Percentiles rank a stretch among this genome's conserved stretches.
Conservation (phyloP, 2,888 invertebrate species). For the Morpho deidamia region DNA sequence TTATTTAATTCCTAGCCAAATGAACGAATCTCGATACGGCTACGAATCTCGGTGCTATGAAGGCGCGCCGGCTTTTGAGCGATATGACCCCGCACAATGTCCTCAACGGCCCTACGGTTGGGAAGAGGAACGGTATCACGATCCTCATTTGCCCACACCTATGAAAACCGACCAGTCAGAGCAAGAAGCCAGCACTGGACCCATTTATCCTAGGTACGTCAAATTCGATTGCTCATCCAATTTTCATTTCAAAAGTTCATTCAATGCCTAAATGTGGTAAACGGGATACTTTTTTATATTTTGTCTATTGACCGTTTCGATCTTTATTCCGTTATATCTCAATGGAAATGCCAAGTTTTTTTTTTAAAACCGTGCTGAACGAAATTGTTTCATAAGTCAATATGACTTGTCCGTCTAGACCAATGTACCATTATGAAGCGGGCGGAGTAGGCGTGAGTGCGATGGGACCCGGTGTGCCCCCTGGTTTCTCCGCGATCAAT, state of each 20-base stretch:
- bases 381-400: conserved; percentile 3
- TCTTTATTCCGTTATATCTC: not conserved
- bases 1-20: conserved; percentile 53
- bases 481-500: conserved; percentile 89
- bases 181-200: conserved; percentile 82
- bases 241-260: not conserved
- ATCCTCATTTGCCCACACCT: conserved; percentile 77
- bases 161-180: conserved; percentile 85
- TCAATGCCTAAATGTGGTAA: conserved; percentile 59
- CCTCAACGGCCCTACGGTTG: conserved; percentile 73
- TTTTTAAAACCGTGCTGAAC: not conserved
- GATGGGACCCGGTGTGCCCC: conserved; percentile 83
- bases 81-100: conserved; percentile 72
- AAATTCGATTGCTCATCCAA: not conserved
- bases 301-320: not conserved
- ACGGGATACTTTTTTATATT: conserved; percentile 43
- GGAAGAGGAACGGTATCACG: conserved; percentile 80
- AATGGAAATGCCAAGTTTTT: not conserved
- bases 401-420: conserved; percentile 72
- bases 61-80: conserved; percentile 71
- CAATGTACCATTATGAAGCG: conserved; percentile 89
- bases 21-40: conserved; percentile 80
- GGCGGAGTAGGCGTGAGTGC: conserved; percentile 79
- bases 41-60: conserved; percentile 74
- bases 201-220: conserved; percentile 85